phyloP scores from a whole-genome alignment of 2,797 vertebrate species.

The Amniataba percoides region DNA sequence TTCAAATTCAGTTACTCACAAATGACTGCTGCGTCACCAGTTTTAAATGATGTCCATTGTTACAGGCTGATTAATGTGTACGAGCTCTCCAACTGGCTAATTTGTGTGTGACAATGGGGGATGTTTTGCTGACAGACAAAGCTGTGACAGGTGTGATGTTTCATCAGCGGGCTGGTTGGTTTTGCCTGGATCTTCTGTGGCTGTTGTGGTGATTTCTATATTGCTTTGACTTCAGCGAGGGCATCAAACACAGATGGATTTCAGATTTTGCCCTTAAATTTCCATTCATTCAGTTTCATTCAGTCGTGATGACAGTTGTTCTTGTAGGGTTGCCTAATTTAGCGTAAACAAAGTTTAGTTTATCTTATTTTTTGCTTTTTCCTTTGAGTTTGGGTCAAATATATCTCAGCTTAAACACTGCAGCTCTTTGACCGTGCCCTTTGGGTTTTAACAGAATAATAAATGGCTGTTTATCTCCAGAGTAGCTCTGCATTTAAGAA shows the following conservation, averaged over 20 bases:
- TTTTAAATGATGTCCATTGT: background rate
- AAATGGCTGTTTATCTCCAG: background rate
- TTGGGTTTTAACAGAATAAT: background rate
- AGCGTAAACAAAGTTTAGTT: background rate
- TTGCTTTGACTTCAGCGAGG: too few species aligned
- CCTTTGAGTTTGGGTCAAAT: background rate
- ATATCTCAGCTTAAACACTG: background rate
- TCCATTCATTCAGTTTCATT: too few species aligned
- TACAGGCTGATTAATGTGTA: slow-evolving; percentile 4
- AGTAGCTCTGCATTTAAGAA: slow-evolving; percentile 25
- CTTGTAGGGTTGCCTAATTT: background rate
- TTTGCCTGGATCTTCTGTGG: slow-evolving; percentile 26
- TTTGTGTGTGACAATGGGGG: slow-evolving; percentile 25
- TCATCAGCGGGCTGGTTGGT: slow-evolving; percentile 26
- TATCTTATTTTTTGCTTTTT: background rate
- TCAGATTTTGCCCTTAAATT: too few species aligned
- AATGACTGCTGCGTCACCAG: background rate
- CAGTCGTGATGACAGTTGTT: background rate
- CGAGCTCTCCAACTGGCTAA: slow-evolving; percentile 11
- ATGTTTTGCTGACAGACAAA: slow-evolving; percentile 19
- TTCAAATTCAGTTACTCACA: background rate
- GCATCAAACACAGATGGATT: too few species aligned
- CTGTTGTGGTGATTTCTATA: slow-evolving; percentile 25
- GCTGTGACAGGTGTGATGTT: slow-evolving; percentile 29
- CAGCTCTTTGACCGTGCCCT: background rate